Base-by-base conservation (phyloP, 2,797 vertebrate species). In the Pangasius macronema region DNA sequence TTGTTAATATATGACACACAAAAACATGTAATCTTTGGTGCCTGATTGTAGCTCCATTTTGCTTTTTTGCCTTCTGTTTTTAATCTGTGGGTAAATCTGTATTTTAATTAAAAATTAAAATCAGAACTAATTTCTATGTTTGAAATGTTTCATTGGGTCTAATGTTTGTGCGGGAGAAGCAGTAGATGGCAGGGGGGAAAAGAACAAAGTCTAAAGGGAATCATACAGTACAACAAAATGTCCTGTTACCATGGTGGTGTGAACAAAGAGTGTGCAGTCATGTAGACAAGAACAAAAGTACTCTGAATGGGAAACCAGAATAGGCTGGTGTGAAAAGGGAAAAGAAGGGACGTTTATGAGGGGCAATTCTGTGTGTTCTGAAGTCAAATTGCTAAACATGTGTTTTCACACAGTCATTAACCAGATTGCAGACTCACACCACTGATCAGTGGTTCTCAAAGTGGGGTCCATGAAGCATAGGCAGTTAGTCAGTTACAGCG, bases 41-140 rank as follows among this genome's bases (percentile, higher is more conserved):
- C 95, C 95, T 96, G 94, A 96, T 90, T 96, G 95, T 96, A 96
- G 95, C 96, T 95, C 95, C 95, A 94, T 95, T 95, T 94, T 94
- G 94, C 94, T 94, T 95, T 95, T 95, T 94, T 95, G 94, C 95
- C 93, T 94, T 94, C 95, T 93, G 94, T 96, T 96, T 96, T 95
- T 96, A 96, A 95, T 95, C 95, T 95, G 95, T 96, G 94, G 94
- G 95, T 95, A 95, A 96, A 96, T 95, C 95, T 94, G 93, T 96
- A 96, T 96, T 96, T 96, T 95, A 96, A 96, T 95, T 96, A 96
- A 96, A 96, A 95, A 93, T 94, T 87, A 90, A 81, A 94, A 94
- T 93, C 92, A 95, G 91, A 95, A 85, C 65, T 36, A 13, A 83
- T 82, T 89, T 36, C 63, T 86, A 65, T 82, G 81, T 63, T 80